Conservation (phyloP, 2,888 invertebrate species). For the Acleris emargana region DNA sequence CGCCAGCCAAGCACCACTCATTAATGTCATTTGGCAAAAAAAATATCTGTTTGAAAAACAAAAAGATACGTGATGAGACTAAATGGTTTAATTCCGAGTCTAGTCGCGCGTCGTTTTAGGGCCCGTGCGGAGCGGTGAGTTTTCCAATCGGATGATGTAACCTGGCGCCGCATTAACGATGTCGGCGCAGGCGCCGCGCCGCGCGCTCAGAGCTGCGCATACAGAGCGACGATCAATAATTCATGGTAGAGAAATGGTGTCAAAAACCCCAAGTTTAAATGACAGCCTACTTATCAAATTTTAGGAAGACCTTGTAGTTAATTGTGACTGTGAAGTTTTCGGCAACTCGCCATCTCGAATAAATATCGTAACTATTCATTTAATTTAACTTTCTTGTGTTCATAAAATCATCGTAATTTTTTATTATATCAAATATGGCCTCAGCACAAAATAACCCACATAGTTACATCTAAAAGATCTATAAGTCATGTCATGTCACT, state of each 20-base stretch:
- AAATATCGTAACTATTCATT: background rate
- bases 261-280: slow-evolving; percentile 40
- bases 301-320: slow-evolving; percentile 22
- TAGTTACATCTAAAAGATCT: too few relatives aligned
- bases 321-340: slow-evolving; percentile 15
- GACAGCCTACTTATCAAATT: slow-evolving; percentile 24
- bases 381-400: background rate
- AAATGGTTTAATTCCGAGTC: slow-evolving; percentile 60
- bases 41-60: slow-evolving; percentile 72
- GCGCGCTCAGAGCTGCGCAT: slow-evolving; percentile 38
- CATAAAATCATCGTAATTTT: background rate
- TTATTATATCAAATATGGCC: too few relatives aligned
- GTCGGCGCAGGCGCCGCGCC: slow-evolving; percentile 36
- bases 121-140: slow-evolving; percentile 63
- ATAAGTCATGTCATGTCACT: background rate
- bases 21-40: slow-evolving; percentile 73
- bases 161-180: slow-evolving; percentile 71
- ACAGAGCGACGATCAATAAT: slow-evolving; percentile 48
- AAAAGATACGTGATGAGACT: slow-evolving; percentile 67
- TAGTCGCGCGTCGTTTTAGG: slow-evolving; percentile 62
- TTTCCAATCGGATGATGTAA: slow-evolving; percentile 78
- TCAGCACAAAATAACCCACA: too few relatives aligned
- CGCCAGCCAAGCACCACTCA: slow-evolving; percentile 59
- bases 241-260: slow-evolving; percentile 44
- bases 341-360: slow-evolving; percentile 19